Percentiles rank a stretch among this genome's conserved stretches.
Evolutionary conservation across 2,113 vertebrate genomes (phyloP).

Genomic region (Plecturocebus donacophilus): DNA sequence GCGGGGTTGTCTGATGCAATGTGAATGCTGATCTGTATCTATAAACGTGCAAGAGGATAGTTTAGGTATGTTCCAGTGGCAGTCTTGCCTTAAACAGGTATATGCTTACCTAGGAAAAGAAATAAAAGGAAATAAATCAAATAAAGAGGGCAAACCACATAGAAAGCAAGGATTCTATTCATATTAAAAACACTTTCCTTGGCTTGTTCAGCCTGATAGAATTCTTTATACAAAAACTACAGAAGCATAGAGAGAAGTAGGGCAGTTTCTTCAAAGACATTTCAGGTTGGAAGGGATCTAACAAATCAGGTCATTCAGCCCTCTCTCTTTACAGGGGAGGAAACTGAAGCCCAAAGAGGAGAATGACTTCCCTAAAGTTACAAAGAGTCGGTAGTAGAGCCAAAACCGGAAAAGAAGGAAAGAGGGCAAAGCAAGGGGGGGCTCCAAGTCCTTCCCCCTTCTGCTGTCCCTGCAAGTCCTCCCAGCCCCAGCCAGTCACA

Average conservation of each 20-base stretch:
- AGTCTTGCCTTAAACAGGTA: neutral
- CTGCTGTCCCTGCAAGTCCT: neutral
- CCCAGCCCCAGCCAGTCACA: neutral
- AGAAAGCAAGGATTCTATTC: constrained; percentile 45
- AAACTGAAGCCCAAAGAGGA: neutral
- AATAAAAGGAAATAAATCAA: neutral
- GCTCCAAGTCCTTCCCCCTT: neutral
- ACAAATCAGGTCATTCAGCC: constrained; percentile 47
- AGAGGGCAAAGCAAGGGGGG: neutral
- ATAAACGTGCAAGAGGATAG: neutral
- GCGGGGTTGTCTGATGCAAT: neutral
- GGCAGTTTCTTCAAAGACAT: constrained; percentile 70
- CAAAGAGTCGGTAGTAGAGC: neutral
- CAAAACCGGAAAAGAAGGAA: neutral
- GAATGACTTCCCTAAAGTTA: constrained; percentile 30
- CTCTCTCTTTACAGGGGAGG: constrained; percentile 37
- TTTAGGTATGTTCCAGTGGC: neutral
- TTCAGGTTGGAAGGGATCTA: constrained; percentile 46
- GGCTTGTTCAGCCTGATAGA: constrained; percentile 32
- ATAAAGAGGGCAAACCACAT: neutral
- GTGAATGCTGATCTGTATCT: neutral
- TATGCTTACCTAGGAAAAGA: neutral
- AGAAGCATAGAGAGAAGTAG: constrained; percentile 1
- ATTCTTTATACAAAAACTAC: constrained; percentile 55
- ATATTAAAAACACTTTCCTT: constrained; percentile 17